Evolutionary conservation across 2,888 invertebrate species (phyloP).

Genomic region (Cecidostiba fungosa): DNA sequence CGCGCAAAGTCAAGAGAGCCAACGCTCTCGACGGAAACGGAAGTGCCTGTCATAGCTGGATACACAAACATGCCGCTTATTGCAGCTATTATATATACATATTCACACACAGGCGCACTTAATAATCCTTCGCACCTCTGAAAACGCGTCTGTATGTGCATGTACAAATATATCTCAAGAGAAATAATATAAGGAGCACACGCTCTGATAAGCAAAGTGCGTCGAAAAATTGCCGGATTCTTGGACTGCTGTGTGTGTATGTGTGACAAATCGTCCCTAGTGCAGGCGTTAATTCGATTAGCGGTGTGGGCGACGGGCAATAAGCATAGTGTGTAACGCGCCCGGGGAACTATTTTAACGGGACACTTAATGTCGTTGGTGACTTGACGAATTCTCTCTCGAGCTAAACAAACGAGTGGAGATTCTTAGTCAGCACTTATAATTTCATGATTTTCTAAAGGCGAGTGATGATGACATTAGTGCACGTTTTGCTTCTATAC

Average conservation of each 20-base stretch:
- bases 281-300: constrained; percentile 6
- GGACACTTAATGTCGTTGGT: background rate
- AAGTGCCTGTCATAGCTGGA: constrained; percentile 79
- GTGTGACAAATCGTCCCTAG: constrained; percentile 15
- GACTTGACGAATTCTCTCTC: constrained; percentile 6
- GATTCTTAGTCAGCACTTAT: constrained; percentile 13
- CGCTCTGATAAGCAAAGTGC: constrained; percentile 37
- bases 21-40: constrained; percentile 76
- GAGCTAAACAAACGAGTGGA: background rate
- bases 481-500: background rate
- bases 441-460: constrained; percentile 11
- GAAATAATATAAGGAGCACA: background rate
- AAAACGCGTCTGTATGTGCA: background rate
- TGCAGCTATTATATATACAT: constrained; percentile 73
- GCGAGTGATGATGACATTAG: background rate
- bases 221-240: constrained; percentile 3
- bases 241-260: background rate
- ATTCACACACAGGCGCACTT: constrained; percentile 66
- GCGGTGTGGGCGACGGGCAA: background rate
- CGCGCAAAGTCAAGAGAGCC: background rate
- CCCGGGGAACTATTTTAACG: constrained; percentile 21
- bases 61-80: constrained; percentile 76
- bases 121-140: too few species aligned
- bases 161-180: background rate
- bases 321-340: background rate